phyloP scores from a whole-genome alignment of 2,797 vertebrate species.

The Anabas testudineus region DNA sequence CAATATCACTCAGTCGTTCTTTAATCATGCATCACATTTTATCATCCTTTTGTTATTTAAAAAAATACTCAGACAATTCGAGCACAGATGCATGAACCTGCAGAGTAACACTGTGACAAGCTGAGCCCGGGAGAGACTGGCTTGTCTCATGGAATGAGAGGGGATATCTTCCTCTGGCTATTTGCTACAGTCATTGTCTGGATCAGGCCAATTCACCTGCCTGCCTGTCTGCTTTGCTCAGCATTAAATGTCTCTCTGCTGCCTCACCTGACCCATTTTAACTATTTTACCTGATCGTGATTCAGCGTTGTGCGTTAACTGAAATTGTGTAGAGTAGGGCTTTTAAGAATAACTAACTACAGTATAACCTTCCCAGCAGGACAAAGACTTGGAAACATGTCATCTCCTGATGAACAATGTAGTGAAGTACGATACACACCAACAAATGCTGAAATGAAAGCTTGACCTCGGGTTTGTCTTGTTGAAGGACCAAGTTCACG shows the following conservation, averaged over 20 bases:
- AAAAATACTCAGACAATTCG: background rate
- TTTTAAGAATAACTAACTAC: slow-evolving; percentile 18
- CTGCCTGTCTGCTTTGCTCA: slow-evolving; percentile 47
- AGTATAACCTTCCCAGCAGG: slow-evolving; percentile 5
- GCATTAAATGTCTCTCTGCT: slow-evolving; percentile 24
- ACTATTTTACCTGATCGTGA: slow-evolving; percentile 4
- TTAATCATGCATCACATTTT: slow-evolving; percentile 35
- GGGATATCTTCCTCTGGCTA: slow-evolving; percentile 47
- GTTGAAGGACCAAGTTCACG: slow-evolving; percentile 28
- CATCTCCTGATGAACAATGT: background rate
- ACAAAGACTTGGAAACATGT: slow-evolving; percentile 3
- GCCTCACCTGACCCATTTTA: slow-evolving; percentile 48
- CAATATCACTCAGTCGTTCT: slow-evolving; percentile 43
- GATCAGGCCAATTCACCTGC: slow-evolving; percentile 54
- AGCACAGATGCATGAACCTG: slow-evolving; percentile 4
- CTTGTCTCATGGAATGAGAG: slow-evolving; percentile 54
- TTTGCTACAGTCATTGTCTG: slow-evolving; percentile 46
- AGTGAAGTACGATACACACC: background rate
- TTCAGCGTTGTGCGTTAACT: background rate
- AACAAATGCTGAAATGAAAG: slow-evolving; percentile 23
- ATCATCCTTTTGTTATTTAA: slow-evolving; percentile 5
- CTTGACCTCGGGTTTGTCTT: background rate
- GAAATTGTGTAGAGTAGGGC: background rate
- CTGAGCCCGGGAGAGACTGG: slow-evolving; percentile 42
- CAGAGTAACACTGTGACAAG: slow-evolving; percentile 22